A percentile compares a stretch with the other conserved stretches of the same genome.
phyloP scores from a whole-genome alignment of 2,888 invertebrate species.

The Cynaeus angustus region DNA sequence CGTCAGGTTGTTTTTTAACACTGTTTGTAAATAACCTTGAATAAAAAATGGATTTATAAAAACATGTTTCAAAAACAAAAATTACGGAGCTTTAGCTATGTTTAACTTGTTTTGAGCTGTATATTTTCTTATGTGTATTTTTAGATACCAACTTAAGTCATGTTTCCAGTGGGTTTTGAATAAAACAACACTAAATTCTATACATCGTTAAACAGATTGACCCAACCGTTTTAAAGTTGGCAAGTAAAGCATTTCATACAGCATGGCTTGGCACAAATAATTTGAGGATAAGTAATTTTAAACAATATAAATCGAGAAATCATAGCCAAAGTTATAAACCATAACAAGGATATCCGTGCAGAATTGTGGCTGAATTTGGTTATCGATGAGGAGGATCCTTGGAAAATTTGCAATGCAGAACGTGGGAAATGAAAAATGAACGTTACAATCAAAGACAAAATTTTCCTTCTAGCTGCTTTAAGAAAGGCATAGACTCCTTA shows the following conservation, averaged over 20 bases:
- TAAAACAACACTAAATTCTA: not conserved
- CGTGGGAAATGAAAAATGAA: too few species aligned
- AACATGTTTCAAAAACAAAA: conserved; percentile 15
- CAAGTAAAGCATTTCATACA: not conserved
- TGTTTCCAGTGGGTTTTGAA: conserved; percentile 3
- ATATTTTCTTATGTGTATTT: conserved; percentile 28
- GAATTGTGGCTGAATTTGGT: not conserved
- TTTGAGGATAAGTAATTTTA: not conserved
- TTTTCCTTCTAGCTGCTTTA: too few species aligned
- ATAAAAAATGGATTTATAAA: conserved; percentile 9
- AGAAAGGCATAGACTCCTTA: too few species aligned
- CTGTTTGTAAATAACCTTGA: conserved; percentile 6
- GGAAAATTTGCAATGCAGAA: too few species aligned
- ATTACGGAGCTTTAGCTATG: conserved; percentile 22
- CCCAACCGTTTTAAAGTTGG: not conserved
- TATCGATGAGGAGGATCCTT: too few species aligned
- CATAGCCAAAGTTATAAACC: not conserved
- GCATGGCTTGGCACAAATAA: not conserved
- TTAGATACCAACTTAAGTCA: conserved; percentile 25
- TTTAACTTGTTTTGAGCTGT: conserved; percentile 31
- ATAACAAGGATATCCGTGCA: conserved; percentile 4
- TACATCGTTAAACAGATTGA: conserved; percentile 3
- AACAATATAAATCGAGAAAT: too few species aligned
- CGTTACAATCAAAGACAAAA: too few species aligned
- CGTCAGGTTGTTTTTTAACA: not conserved